Conservation (phyloP, 2,113 vertebrate species). For the Melospiza melodia region DNA sequence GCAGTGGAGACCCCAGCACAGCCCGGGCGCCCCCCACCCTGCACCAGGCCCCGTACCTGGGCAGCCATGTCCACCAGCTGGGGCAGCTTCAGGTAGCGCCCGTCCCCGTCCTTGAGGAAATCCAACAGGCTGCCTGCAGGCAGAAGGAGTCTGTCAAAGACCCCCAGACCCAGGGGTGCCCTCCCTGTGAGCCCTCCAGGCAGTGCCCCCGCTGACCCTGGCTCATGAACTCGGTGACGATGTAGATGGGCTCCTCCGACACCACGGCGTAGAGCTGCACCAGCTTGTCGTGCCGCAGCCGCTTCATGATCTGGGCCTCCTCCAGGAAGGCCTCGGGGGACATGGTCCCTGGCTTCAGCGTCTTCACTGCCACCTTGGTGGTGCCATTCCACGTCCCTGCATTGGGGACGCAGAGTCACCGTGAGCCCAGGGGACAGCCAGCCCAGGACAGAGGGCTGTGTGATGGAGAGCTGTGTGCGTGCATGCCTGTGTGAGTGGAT, state of each 20-base stretch:
- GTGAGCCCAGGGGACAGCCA: neutral
- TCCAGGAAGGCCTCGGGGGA: constrained; percentile 96
- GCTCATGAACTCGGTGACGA: constrained; percentile 97
- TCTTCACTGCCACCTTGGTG: constrained; percentile 98
- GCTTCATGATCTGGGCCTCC: constrained; percentile 98
- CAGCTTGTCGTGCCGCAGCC: constrained; percentile 94
- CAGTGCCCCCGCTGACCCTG: constrained; percentile 75
- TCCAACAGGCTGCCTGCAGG: constrained; percentile 90
- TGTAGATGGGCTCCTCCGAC: constrained; percentile 97
- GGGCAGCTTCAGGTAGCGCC: constrained; percentile 85
- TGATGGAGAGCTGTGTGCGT: neutral
- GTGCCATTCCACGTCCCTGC: constrained; percentile 94
- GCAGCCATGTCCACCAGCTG: constrained; percentile 96
- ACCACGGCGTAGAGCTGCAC: constrained; percentile 98
- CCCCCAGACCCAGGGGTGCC: neutral
- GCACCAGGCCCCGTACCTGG: constrained; percentile 75
- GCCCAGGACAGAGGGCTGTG: neutral
- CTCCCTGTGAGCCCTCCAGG: neutral
- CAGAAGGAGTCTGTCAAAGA: neutral
- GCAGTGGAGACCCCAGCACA: neutral
- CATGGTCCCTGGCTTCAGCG: constrained; percentile 95
- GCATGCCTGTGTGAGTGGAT: neutral
- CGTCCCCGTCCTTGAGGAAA: constrained; percentile 89
- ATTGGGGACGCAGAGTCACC: neutral
- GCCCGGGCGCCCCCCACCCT: neutral